These are phyloP conservation scores for Cenopis cana DNA, from an alignment of 2,888 invertebrate genomes.

Conservation along the genomic window DNA sequence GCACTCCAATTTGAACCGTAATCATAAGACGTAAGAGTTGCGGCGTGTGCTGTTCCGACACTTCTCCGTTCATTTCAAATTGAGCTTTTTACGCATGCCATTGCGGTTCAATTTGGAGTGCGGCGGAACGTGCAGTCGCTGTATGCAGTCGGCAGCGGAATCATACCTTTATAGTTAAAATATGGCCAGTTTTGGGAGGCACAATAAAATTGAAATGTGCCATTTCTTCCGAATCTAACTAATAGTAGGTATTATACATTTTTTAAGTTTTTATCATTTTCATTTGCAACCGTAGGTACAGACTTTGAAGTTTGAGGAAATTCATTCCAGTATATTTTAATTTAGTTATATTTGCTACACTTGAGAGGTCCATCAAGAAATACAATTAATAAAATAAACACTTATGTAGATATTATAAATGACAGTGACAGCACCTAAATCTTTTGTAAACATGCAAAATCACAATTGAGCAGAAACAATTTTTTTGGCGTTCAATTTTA, in stretches of 20 bases:
- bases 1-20: too few relatives aligned
- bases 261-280: slow-evolving; percentile 39
- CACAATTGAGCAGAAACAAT: neutral
- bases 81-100: too few relatives aligned
- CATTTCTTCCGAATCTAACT: slow-evolving; percentile 49
- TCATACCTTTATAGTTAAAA: neutral
- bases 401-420: slow-evolving; percentile 36
- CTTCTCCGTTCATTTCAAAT: too few relatives aligned
- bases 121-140: too few relatives aligned
- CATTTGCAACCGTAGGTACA: slow-evolving; percentile 11
- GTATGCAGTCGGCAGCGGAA: too few relatives aligned
- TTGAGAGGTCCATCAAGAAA: slow-evolving; percentile 36
- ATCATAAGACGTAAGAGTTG: too few relatives aligned
- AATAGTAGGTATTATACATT: slow-evolving; percentile 27
- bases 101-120: too few relatives aligned
- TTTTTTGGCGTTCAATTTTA: too few relatives aligned
- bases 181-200: slow-evolving; percentile 53
- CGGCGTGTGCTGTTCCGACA: too few relatives aligned
- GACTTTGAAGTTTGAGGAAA: slow-evolving; percentile 27
- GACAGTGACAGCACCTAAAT: neutral
- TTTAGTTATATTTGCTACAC: slow-evolving; percentile 32
- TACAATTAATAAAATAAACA: slow-evolving; percentile 47
- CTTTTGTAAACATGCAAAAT: slow-evolving; percentile 1
- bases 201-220: slow-evolving; percentile 54
- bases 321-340: slow-evolving; percentile 19